Evolutionary conservation across 2,113 vertebrate genomes (phyloP).

Genomic region (Mirounga angustirostris): DNA sequence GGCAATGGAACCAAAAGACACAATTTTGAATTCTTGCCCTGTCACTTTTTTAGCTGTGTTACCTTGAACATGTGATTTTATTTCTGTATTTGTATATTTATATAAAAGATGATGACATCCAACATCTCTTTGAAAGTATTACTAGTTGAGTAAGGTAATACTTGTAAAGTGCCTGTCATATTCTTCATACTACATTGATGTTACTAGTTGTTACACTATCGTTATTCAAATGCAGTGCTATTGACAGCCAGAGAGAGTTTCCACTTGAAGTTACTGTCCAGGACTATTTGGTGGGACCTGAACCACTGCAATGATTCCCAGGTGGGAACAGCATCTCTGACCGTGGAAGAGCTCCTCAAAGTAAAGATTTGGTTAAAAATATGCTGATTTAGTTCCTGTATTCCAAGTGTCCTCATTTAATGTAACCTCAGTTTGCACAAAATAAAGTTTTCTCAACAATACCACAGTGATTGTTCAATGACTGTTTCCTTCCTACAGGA

Average conservation of each 20-base stretch:
- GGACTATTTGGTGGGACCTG: neutral
- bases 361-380: neutral
- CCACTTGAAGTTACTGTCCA: neutral
- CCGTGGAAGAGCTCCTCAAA: neutral
- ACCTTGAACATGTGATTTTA: neutral
- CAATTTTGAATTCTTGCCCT: neutral
- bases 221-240: neutral
- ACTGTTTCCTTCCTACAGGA: neutral
- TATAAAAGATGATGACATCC: neutral
- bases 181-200: neutral
- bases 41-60: neutral
- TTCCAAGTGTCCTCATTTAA: neutral
- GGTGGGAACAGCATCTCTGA: neutral
- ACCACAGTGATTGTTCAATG: neutral
- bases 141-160: neutral
- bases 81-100: neutral
- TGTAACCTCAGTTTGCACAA: neutral
- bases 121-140: neutral
- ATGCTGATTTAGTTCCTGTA: neutral
- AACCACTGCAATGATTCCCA: neutral
- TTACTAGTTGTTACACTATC: neutral
- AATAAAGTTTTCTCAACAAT: neutral
- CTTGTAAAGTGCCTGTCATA: neutral
- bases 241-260: neutral
- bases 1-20: neutral